phyloP scores from a whole-genome alignment of 1,140 invertebrate genomes.

The Watersipora subatra region DNA sequence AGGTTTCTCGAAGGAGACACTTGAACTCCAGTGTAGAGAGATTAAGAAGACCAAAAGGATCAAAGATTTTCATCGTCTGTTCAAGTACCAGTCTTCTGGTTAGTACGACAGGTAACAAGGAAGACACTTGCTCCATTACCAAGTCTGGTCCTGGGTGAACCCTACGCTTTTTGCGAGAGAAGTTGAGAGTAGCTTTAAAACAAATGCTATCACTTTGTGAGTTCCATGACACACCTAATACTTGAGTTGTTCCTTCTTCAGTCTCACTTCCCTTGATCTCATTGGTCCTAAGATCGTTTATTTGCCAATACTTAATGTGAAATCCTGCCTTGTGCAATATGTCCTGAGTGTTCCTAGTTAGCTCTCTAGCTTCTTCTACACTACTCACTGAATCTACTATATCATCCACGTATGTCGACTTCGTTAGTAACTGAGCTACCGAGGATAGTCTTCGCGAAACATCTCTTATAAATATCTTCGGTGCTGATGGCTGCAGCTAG shows the following conservation, averaged over 20 bases:
- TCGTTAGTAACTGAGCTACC: neutral
- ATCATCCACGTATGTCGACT: conserved; percentile 6
- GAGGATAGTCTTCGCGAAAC: neutral
- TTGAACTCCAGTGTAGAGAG: no score
- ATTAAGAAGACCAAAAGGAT: no score
- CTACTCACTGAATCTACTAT: neutral
- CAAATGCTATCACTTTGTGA: neutral
- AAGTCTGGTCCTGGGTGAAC: neutral
- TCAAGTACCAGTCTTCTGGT: no score
- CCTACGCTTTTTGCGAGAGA: neutral
- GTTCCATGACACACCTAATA: conserved; percentile 3
- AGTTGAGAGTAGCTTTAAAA: conserved; percentile 1
- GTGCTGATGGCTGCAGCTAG: conserved; percentile 1
- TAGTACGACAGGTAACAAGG: no score
- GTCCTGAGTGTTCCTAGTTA: neutral
- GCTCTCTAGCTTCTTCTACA: neutral
- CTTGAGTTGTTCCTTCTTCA: neutral
- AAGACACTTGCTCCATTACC: no score
- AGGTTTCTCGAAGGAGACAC: no score
- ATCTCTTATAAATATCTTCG: conserved; percentile 5
- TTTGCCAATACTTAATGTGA: conserved; percentile 1
- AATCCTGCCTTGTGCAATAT: neutral
- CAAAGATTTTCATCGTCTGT: no score
- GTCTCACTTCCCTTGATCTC: no score
- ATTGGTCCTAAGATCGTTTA: no score